phyloP scores from a whole-genome alignment of 2,797 vertebrate genomes.

The Threskiornis aethiopicus region DNA sequence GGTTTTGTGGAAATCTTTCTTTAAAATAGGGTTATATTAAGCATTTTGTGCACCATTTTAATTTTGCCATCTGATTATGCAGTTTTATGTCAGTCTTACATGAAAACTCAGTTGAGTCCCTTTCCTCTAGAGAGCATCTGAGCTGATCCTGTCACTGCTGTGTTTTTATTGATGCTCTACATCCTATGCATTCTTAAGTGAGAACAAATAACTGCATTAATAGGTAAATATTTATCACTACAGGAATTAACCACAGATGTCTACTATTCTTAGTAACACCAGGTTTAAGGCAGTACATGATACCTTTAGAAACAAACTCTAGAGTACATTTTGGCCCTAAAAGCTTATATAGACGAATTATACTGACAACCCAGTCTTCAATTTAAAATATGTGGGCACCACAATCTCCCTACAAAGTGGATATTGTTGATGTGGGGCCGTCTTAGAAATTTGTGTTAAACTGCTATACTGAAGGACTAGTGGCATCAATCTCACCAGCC shows the following conservation, averaged over 20 bases:
- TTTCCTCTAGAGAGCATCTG: background rate
- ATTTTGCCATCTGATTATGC: conserved; percentile 7
- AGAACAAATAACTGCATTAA: background rate
- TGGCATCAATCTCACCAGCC: background rate
- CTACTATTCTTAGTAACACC: conserved; percentile 2
- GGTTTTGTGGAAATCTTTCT: background rate
- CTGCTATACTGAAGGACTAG: background rate
- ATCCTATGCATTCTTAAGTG: background rate
- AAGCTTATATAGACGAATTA: background rate
- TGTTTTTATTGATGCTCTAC: background rate
- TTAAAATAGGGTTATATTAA: background rate
- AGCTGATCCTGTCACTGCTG: background rate
- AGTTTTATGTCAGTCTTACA: background rate
- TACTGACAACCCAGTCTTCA: background rate
- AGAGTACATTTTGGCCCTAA: background rate
- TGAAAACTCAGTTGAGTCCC: background rate
- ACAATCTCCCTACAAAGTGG: background rate
- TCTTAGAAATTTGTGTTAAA: background rate
- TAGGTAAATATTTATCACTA: background rate
- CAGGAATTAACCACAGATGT: background rate
- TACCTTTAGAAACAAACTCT: background rate
- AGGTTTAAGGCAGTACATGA: background rate
- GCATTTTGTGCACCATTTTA: background rate
- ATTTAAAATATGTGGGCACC: background rate
- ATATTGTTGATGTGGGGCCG: background rate